These are phyloP conservation scores for Petrocephalus sullivani DNA, from an alignment of 2,797 vertebrate genomes.

Conservation along the genomic window DNA sequence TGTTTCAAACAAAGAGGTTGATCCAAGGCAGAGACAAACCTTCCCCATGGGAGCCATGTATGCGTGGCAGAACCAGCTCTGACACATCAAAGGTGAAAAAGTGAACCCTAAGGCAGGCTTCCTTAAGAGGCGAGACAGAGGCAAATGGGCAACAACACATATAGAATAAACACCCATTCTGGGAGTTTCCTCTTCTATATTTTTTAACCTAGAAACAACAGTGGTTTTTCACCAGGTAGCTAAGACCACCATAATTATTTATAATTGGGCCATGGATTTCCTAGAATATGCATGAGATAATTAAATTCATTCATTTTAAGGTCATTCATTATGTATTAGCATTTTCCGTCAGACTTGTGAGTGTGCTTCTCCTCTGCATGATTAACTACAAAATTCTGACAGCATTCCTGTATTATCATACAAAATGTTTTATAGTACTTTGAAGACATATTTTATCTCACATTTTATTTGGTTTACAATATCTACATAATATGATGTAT, in stretches of 20 bases:
- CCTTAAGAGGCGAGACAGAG: not conserved
- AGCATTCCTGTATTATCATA: not conserved
- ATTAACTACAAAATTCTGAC: not conserved
- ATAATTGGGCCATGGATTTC: conserved; percentile 31
- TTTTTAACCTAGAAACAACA: not conserved
- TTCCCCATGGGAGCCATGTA: conserved; percentile 17
- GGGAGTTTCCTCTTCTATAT: not conserved
- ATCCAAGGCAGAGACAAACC: conserved; percentile 36
- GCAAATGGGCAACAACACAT: not conserved
- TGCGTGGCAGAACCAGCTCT: not conserved
- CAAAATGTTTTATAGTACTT: not conserved
- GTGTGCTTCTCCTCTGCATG: not conserved
- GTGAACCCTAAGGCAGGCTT: not conserved
- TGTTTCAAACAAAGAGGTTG: conserved; percentile 41
- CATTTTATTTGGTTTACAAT: not conserved
- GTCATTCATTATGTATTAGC: not conserved
- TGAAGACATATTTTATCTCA: not conserved
- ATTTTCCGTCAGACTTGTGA: not conserved
- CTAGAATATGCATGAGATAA: not conserved
- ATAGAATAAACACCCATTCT: not conserved
- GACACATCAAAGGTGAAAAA: not conserved
- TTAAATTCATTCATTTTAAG: not conserved
- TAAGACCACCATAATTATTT: conserved; percentile 37
- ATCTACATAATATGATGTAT: not conserved
- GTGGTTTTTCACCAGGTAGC: conserved; percentile 25